Evolutionary conservation across 2,888 invertebrate genomes (phyloP).

Genomic region (Eupsilia transversa): DNA sequence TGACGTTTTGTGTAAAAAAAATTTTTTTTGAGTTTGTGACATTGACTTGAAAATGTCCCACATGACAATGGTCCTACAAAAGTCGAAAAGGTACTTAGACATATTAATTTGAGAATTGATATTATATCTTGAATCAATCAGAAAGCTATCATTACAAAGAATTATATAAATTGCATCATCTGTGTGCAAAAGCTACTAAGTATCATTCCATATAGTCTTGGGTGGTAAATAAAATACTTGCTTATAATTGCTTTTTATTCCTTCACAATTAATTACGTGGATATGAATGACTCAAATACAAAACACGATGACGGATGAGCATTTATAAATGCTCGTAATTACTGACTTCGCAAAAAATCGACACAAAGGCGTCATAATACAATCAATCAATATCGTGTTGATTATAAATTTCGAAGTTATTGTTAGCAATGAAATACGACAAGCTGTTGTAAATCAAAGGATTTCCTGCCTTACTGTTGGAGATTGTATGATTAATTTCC

Average conservation of each 20-base stretch:
- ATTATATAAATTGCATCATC: background rate
- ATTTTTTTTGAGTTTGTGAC: too few relatives aligned
- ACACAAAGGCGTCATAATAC: slow-evolving; percentile 56
- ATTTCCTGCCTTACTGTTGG: slow-evolving; percentile 34
- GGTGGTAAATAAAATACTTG: slow-evolving; percentile 4
- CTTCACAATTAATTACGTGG: slow-evolving; percentile 24
- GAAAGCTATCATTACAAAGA: background rate
- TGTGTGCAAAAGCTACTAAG: background rate
- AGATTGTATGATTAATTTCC: slow-evolving; percentile 44
- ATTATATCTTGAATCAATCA: background rate
- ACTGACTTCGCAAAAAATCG: slow-evolving; percentile 51
- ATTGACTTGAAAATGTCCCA: background rate
- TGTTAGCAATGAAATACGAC: slow-evolving; percentile 40
- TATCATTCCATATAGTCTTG: background rate
- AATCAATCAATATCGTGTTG: slow-evolving; percentile 56
- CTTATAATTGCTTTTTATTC: slow-evolving; percentile 27
- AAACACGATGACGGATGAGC: slow-evolving; percentile 47
- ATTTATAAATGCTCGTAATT: slow-evolving; percentile 56
- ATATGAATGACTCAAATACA: slow-evolving; percentile 40
- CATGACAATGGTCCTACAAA: too few relatives aligned
- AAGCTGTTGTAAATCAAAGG: slow-evolving; percentile 5
- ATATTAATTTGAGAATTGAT: background rate
- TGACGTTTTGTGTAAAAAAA: too few relatives aligned
- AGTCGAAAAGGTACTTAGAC: background rate
- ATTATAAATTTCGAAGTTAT: slow-evolving; percentile 47